Base-by-base conservation (phyloP, 1,140 invertebrate species). In the Pseudomyrmex dendroicus region DNA sequence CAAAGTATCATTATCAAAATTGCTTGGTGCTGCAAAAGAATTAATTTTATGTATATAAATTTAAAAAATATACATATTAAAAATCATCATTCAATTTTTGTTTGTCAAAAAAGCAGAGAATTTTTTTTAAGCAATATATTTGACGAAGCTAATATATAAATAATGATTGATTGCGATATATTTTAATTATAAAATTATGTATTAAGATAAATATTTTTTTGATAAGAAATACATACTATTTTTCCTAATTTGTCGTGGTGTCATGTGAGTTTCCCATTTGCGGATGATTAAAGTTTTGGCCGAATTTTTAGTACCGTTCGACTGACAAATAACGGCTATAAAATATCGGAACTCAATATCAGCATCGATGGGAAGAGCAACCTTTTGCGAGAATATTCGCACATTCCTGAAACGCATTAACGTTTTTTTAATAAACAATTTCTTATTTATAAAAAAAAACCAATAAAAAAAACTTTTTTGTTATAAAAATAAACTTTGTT, bases 251-350 rank as follows among this genome's bases (percentile, higher is more conserved):
- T 92, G 77, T 72, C 98, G 94, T 54, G 98, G 96, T 72, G 94
- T 93, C 76, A 97, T 94, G 90, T 97, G 96, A 9, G 97, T 97
- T 94, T 99, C 98, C 98, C 98, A 98, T 86, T 95, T 95, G 17
- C 97, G 95, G 15, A 98, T 96, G 63, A 98, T 95, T 8, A 97
- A 89, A 83, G 95, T 94, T 93, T 95, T 94, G 15, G 94, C 91
- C 77, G 91, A 91, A 84, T 95, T 92, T 84, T 95, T 94, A 87
- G 94, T 94, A 61, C 91, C 90, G 82, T 94, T 94, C n/a, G 92
- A 90, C 57, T 94, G 89, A 84, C 93, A 94, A 85, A 93, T 91
- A 12, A 96, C 91, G 66, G 95, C 94, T 70, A 98, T 95, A 89
- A 97, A 96, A 93, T 98, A 99, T 17, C 98, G 96, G 91, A 97